Percentiles rank a stretch among this genome's conserved stretches.
Evolutionary conservation across 2,888 invertebrate genomes (phyloP).

Genomic region (Pyrochroa serraticornis): DNA sequence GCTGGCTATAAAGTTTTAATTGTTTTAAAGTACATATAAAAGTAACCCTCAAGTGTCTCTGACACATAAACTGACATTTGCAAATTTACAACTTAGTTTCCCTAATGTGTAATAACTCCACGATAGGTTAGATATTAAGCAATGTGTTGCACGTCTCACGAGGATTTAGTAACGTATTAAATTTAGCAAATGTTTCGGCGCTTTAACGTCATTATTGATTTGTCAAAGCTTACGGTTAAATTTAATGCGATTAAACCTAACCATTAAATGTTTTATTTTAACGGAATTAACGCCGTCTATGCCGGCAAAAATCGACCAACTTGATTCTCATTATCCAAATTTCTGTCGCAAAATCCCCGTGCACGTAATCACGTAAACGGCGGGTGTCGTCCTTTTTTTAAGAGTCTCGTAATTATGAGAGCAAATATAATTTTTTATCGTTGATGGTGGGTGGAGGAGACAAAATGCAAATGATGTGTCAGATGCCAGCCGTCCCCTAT

Average conservation of each 20-base stretch:
- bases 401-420: too few species aligned
- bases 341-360: background rate
- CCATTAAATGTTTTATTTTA: slow-evolving; percentile 24
- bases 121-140: slow-evolving; percentile 21
- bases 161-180: slow-evolving; percentile 28
- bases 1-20: too few species aligned
- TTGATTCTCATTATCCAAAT: background rate
- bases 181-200: slow-evolving; percentile 29
- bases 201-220: slow-evolving; percentile 28
- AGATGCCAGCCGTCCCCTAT: background rate
- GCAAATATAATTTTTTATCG: background rate
- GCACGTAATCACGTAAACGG: background rate
- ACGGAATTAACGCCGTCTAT: background rate
- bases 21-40: too few species aligned
- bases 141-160: slow-evolving; percentile 28
- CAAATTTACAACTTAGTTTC: slow-evolving; percentile 8
- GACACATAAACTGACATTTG: slow-evolving; percentile 1
- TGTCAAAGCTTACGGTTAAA: slow-evolving; percentile 20
- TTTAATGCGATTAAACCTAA: slow-evolving; percentile 23
- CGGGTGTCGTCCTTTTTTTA: background rate
- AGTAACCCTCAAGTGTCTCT: too few species aligned
- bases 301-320: background rate
- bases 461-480: background rate
- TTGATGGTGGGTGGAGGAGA: background rate
- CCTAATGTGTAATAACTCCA: slow-evolving; percentile 18